Conservation (phyloP, 2,888 invertebrate species). For the Lottia scabra region DNA sequence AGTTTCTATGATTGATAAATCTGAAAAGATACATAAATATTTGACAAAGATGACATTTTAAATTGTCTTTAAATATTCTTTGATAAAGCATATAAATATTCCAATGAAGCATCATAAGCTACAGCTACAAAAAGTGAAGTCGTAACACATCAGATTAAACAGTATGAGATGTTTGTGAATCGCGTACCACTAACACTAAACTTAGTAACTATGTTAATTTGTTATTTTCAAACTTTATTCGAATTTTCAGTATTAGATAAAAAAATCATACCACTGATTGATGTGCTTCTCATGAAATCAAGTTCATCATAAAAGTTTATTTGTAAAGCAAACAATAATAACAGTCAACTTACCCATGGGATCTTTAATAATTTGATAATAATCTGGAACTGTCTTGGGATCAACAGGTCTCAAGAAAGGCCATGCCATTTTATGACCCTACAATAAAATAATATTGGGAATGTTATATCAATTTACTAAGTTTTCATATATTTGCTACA, state of each 20-base stretch:
- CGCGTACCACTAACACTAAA: no score
- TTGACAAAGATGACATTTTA: no score
- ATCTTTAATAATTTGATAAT: constrained; percentile 79
- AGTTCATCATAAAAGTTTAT: no score
- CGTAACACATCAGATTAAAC: no score
- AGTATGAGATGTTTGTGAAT: no score
- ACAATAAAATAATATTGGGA: constrained; percentile 39
- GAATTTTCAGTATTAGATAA: no score
- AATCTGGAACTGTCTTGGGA: constrained; percentile 94
- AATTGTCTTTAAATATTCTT: neutral
- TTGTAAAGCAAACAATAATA: neutral
- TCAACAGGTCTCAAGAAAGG: constrained; percentile 98
- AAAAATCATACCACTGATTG: no score
- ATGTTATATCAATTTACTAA: neutral
- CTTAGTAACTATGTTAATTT: no score
- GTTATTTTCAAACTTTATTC: no score
- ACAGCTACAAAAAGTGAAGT: no score
- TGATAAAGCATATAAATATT: neutral
- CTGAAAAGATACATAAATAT: constrained; percentile 72
- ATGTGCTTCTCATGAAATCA: no score
- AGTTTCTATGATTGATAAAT: constrained; percentile 90
- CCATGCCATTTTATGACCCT: constrained; percentile 96
- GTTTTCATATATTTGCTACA: no score
- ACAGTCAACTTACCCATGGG: constrained; percentile 68
- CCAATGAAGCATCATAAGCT: neutral